Conservation (phyloP, 2,888 invertebrate species). For the Apamea monoglypha region DNA sequence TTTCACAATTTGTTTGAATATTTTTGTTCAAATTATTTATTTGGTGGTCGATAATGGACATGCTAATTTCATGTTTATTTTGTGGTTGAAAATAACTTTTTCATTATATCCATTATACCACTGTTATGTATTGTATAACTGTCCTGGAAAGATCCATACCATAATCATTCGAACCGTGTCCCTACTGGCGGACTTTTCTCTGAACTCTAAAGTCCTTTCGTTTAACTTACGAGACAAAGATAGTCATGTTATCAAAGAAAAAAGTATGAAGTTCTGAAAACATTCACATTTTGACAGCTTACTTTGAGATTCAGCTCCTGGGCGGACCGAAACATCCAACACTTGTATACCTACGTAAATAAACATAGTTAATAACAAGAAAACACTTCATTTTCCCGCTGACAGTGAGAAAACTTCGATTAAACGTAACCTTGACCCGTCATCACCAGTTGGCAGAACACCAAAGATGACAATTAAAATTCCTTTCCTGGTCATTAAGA, state of each 20-base stretch:
- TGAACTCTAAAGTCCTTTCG: neutral
- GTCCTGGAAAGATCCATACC: too few relatives aligned
- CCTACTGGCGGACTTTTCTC: neutral
- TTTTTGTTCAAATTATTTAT: neutral
- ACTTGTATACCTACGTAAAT: neutral
- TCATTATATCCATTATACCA: neutral
- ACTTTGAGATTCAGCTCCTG: neutral
- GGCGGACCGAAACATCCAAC: neutral
- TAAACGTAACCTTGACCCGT: conserved; percentile 49
- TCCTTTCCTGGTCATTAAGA: conserved; percentile 45
- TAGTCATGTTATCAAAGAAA: neutral
- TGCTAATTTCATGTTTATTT: neutral
- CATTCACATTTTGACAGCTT: neutral
- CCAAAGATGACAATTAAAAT: conserved; percentile 60
- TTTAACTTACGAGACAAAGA: neutral
- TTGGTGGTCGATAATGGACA: conserved; percentile 25
- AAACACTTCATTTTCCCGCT: neutral
- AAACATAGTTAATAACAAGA: neutral
- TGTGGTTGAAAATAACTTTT: neutral
- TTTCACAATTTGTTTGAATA: conserved; percentile 20
- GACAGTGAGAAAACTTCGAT: conserved; percentile 25
- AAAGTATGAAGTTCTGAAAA: neutral
- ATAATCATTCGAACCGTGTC: neutral
- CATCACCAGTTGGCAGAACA: conserved; percentile 51
- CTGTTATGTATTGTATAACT: too few relatives aligned